Conservation (phyloP, 2,113 vertebrate genomes). For the Herpailurus yagouaroundi region DNA sequence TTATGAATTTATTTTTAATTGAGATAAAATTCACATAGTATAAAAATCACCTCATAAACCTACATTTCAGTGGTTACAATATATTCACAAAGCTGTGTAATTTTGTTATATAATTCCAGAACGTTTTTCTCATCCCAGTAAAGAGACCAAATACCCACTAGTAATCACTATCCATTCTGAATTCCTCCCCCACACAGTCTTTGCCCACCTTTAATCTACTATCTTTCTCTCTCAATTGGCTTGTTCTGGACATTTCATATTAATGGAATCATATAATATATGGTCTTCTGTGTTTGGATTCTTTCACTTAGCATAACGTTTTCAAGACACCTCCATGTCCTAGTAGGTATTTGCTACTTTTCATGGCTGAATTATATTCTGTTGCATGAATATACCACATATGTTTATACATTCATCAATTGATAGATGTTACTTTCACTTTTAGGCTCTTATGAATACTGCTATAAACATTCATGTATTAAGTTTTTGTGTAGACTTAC, state of each 20-base stretch:
- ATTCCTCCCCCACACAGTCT: accelerated
- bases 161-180: not conserved
- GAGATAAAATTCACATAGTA: not conserved
- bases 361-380: not conserved
- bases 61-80: not conserved
- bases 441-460: not conserved
- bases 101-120: not conserved
- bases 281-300: not conserved
- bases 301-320: not conserved
- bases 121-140: not conserved
- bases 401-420: not conserved
- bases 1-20: not conserved
- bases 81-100: not conserved
- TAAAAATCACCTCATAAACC: not conserved
- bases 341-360: not conserved
- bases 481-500: not conserved
- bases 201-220: not conserved
- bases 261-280: not conserved
- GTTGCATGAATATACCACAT: not conserved
- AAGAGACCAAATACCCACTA: not conserved
- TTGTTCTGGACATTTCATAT: not conserved
- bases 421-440: not conserved
- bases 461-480: not conserved
- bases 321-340: not conserved
- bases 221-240: not conserved